These are phyloP conservation scores for Drosophila ananassae DNA, from an alignment of 1,140 invertebrate genomes.

Conservation along the genomic window DNA sequence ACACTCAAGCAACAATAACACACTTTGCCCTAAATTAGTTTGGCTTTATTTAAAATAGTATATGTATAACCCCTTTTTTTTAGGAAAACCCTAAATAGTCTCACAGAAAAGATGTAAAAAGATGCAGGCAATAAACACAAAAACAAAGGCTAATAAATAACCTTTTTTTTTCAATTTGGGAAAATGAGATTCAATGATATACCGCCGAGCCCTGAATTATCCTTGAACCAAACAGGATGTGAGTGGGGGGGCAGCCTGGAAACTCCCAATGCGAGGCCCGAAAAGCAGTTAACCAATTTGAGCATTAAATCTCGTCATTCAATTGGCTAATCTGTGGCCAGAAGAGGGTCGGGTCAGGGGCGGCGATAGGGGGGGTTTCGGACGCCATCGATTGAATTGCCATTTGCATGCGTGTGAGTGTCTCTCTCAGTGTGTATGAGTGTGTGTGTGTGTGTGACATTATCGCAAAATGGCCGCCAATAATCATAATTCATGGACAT, in stretches of 20 bases:
- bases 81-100: no score
- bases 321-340: conserved; percentile 43
- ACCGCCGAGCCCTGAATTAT: background rate
- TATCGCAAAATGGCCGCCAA: conserved; percentile 53
- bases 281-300: conserved; percentile 48
- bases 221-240: background rate
- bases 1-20: no score
- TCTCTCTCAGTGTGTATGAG: background rate
- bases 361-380: background rate
- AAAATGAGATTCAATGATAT: background rate
- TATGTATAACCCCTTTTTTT: no score
- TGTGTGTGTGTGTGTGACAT: conserved; percentile 44
- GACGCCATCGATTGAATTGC: conserved; percentile 57
- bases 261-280: conserved; percentile 7
- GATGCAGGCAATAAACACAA: background rate
- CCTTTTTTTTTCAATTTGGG: background rate
- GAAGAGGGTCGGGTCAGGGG: no score
- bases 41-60: no score
- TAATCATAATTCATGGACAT: conserved; percentile 70
- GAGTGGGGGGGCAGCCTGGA: background rate
- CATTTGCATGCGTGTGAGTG: conserved; percentile 42
- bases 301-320: conserved; percentile 50
- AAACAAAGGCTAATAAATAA: background rate
- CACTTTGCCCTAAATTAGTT: no score
- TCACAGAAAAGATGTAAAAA: no score